Conservation (phyloP, 2,888 invertebrate species). For the Campoletis raptor region DNA sequence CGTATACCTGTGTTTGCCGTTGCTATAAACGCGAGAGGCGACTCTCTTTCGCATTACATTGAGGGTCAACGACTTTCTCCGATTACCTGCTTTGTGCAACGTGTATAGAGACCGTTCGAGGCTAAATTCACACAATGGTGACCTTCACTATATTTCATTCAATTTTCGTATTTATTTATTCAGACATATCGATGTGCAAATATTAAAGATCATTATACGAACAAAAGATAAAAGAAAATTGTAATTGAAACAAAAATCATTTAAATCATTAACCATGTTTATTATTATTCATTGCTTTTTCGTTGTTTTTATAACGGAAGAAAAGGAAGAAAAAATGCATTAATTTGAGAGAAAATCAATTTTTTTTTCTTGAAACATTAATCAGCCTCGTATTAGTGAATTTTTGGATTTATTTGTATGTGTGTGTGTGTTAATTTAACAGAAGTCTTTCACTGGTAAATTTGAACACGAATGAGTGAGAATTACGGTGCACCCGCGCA, state of each 20-base stretch:
- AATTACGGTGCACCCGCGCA: conserved; percentile 65
- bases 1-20: conserved; percentile 45
- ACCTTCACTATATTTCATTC: background rate
- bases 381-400: conserved; percentile 7
- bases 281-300: background rate
- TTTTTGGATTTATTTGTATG: background rate
- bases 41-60: conserved; percentile 64
- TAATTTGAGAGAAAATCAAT: conserved; percentile 13
- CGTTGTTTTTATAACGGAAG: background rate
- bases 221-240: background rate
- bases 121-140: background rate
- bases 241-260: background rate
- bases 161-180: background rate
- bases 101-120: background rate
- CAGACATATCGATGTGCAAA: background rate
- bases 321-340: background rate
- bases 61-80: conserved; percentile 82
- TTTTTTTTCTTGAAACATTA: conserved; percentile 45
- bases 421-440: conserved; percentile 14
- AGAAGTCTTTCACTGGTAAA: conserved; percentile 35
- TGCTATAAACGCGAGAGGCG: conserved; percentile 8
- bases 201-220: background rate
- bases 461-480: conserved; percentile 47
- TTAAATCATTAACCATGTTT: background rate
- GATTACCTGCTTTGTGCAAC: conserved; percentile 75